Percentiles rank a stretch among this genome's conserved stretches.
Conservation (phyloP, 1,140 invertebrate genomes). For the Caenorhabditis latens region DNA sequence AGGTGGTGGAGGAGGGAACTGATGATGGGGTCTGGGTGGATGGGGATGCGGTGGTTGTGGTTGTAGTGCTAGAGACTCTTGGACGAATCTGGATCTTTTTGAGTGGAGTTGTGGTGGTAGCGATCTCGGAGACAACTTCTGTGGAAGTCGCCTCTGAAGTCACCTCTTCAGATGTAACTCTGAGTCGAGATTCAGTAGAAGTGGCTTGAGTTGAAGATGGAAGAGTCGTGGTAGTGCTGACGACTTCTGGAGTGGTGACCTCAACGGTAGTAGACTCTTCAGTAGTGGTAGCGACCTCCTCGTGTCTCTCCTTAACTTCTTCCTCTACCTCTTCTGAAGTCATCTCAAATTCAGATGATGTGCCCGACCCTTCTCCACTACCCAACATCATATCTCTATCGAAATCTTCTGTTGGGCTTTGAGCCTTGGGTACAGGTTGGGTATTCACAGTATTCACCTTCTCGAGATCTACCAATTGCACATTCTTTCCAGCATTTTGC, state of each 20-base stretch:
- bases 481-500: background rate
- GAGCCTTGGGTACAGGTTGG: background rate
- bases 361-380: slow-evolving; percentile 25
- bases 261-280: background rate
- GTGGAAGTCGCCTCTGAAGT: background rate
- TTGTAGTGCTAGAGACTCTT: slow-evolving; percentile 28
- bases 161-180: slow-evolving; percentile 3
- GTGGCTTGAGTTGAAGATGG: slow-evolving; percentile 11
- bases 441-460: background rate
- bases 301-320: background rate
- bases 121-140: background rate
- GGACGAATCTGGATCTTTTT: slow-evolving; percentile 45
- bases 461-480: slow-evolving; percentile 12
- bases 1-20: background rate
- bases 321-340: slow-evolving; percentile 15
- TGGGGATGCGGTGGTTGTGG: background rate
- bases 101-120: slow-evolving; percentile 23
- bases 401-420: background rate
- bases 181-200: background rate
- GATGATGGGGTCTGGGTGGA: background rate
- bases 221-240: slow-evolving; percentile 18
- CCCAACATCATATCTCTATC: slow-evolving; percentile 35
- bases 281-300: background rate
- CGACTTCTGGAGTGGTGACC: background rate
- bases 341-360: background rate